Conservation (phyloP, 64 coral and sea anemone genomes). For the Trachythela sp. region DNA sequence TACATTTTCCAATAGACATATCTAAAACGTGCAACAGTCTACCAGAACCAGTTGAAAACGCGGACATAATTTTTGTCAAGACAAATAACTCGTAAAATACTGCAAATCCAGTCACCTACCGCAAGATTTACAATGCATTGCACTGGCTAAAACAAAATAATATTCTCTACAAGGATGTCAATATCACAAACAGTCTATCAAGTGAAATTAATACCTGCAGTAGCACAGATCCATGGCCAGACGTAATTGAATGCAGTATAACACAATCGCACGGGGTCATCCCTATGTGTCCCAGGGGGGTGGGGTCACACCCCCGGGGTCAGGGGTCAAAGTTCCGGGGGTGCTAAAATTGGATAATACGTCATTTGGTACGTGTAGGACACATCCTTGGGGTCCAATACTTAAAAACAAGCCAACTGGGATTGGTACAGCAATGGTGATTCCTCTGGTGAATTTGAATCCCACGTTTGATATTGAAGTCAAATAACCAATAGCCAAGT, state of each 20-base stretch:
- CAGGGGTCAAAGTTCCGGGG: no score
- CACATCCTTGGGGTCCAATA: no score
- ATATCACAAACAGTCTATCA: slow-evolving; percentile 12
- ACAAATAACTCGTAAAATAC: background rate
- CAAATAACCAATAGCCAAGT: no score
- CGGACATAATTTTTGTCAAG: slow-evolving; percentile 5
- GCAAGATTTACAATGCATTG: background rate
- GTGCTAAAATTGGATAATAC: no score
- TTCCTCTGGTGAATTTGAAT: no score
- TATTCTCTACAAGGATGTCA: slow-evolving; percentile 6
- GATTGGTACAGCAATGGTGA: no score
- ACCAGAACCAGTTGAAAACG: background rate
- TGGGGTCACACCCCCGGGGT: no score
- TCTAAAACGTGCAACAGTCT: background rate
- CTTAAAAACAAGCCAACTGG: no score
- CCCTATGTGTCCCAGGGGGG: no score
- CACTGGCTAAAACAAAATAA: slow-evolving; percentile 27
- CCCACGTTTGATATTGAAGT: no score
- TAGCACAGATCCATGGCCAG: background rate
- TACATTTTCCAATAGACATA: slow-evolving; percentile 19
- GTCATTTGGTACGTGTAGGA: no score
- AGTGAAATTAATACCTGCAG: background rate
- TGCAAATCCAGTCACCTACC: background rate
- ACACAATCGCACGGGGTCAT: no score
- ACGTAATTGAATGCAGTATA: background rate